These are phyloP conservation scores for Pipra filicauda DNA, from an alignment of 2,113 vertebrate species.

Conservation along the genomic window DNA sequence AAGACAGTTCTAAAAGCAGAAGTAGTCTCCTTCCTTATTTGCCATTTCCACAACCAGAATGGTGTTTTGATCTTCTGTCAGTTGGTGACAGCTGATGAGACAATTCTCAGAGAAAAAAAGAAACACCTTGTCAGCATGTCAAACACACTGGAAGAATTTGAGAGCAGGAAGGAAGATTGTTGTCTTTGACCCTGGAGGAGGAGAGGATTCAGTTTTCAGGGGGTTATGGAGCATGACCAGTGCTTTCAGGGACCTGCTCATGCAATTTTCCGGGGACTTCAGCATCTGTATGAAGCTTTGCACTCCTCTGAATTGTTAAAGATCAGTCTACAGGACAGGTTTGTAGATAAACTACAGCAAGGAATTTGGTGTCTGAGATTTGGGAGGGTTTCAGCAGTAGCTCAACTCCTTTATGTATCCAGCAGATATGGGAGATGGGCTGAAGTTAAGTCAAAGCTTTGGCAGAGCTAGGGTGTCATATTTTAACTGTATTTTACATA, in stretches of 20 bases:
- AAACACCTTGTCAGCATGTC: not conserved
- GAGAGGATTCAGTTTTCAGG: not conserved
- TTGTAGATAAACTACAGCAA: not conserved
- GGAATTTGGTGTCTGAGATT: not conserved
- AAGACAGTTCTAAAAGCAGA: not conserved
- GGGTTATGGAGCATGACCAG: fast-evolving
- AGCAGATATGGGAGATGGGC: not conserved
- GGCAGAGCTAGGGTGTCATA: not conserved
- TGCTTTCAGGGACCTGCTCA: not conserved
- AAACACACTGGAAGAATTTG: not conserved
- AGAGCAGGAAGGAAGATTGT: not conserved
- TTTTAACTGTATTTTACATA: not conserved
- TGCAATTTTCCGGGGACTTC: not conserved
- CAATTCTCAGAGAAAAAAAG: not conserved
- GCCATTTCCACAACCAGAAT: not conserved
- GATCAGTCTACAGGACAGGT: not conserved
- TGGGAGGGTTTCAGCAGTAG: not conserved
- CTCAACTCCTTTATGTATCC: not conserved
- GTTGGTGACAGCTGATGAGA: not conserved
- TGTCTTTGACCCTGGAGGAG: fast-evolving
- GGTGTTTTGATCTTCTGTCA: not conserved
- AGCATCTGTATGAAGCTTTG: not conserved
- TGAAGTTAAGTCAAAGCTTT: not conserved
- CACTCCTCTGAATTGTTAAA: not conserved
- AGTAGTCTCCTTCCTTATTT: not conserved